Evolutionary conservation across 2,797 vertebrate genomes (phyloP).

Genomic region (Xiphorhynchus erythropygius): DNA sequence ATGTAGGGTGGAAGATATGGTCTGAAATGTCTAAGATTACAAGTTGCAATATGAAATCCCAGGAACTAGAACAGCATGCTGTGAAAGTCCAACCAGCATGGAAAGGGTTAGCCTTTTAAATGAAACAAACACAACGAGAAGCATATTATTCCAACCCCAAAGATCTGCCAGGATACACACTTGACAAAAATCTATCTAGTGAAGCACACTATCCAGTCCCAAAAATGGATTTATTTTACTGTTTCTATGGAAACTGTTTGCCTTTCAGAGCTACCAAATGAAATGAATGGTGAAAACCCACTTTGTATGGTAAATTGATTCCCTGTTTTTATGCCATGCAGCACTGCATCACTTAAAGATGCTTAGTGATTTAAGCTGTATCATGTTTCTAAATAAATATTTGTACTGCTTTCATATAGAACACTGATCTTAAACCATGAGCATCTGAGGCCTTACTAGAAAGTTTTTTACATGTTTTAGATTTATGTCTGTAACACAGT

Average conservation of each 20-base stretch:
- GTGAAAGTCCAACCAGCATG: neutral
- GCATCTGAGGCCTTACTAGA: neutral
- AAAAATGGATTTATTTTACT: conserved; percentile 66
- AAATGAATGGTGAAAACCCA: conserved; percentile 54
- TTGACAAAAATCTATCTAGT: conserved; percentile 21
- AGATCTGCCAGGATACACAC: neutral
- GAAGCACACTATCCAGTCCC: neutral
- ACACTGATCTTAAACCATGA: neutral
- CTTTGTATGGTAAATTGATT: conserved; percentile 55
- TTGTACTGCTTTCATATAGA: conserved; percentile 7
- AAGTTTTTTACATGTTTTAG: neutral
- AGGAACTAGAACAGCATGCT: neutral
- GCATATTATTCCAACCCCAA: neutral
- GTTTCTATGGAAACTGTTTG: conserved; percentile 78
- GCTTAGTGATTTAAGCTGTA: conserved; percentile 6
- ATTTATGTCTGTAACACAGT: neutral
- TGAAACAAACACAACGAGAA: neutral
- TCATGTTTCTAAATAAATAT: conserved; percentile 26
- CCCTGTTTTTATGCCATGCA: neutral
- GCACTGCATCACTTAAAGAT: neutral
- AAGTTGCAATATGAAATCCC: neutral
- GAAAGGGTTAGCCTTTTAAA: neutral
- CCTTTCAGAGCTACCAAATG: conserved; percentile 46
- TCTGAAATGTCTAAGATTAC: neutral
- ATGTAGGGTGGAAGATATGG: neutral